Evolutionary conservation across 1,140 invertebrate genomes (phyloP).

Genomic region (Seison nebaliae): DNA sequence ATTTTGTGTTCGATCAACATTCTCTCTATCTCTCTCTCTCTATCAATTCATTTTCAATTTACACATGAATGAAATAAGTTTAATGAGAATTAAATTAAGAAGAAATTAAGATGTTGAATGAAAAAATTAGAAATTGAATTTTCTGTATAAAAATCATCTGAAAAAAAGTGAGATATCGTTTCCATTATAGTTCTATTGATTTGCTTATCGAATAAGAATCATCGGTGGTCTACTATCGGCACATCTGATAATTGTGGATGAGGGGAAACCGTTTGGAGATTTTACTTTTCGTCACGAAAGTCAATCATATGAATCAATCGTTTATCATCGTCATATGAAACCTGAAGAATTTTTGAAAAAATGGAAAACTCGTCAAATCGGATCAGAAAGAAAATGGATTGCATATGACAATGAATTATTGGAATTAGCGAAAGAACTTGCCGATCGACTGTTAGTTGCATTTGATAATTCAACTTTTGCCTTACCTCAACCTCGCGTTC

Average conservation of each 20-base stretch:
- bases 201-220: constrained; percentile 27
- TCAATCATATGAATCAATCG: no score
- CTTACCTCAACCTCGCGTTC: constrained; percentile 38
- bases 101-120: no score
- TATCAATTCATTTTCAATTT: neutral
- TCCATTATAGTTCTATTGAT: constrained; percentile 4
- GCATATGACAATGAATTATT: constrained; percentile 38
- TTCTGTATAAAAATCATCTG: no score
- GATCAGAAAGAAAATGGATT: constrained; percentile 21
- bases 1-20: neutral
- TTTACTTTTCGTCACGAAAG: no score
- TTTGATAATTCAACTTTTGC: constrained; percentile 33
- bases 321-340: no score
- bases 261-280: constrained; percentile 35
- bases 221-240: constrained; percentile 39
- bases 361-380: no score
- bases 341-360: no score
- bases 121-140: no score
- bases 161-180: constrained; percentile 4
- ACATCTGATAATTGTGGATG: constrained; percentile 39
- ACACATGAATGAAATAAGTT: neutral
- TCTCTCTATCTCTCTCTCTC: neutral
- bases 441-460: constrained; percentile 34
- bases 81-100: no score
- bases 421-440: constrained; percentile 37